Conservation (phyloP, 2,888 invertebrate species). For the Drosophila mimica region DNA sequence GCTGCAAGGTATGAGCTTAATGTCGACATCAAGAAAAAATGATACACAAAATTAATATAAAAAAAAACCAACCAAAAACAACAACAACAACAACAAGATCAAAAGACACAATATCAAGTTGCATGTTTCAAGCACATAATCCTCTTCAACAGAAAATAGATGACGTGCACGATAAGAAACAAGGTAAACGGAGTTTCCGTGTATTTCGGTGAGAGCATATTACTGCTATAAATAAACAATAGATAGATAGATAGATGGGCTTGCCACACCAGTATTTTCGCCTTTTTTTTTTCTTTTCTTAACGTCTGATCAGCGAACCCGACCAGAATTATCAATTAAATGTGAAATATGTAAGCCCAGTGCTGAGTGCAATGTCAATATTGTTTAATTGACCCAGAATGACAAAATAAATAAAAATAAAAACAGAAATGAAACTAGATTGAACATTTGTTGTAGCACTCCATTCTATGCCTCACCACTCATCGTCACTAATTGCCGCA, state of each 20-base stretch:
- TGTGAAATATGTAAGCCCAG: conserved; percentile 47
- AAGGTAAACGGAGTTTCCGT: conserved; percentile 21
- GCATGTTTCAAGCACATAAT: conserved; percentile 69
- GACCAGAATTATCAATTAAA: conserved; percentile 74
- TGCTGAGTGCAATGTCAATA: conserved; percentile 71
- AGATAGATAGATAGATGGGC: conserved; percentile 15
- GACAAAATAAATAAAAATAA: conserved; percentile 50
- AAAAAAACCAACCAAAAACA: conserved; percentile 8
- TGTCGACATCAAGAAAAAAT: conserved; percentile 55
- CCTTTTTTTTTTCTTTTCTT: conserved; percentile 2
- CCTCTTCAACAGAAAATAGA: conserved; percentile 55
- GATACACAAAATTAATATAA: conserved; percentile 15
- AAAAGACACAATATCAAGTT: conserved; percentile 19
- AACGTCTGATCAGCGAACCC: conserved; percentile 57
- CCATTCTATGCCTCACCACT: not conserved
- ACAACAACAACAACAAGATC: conserved; percentile 3
- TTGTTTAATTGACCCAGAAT: conserved; percentile 62
- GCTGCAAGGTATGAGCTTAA: conserved; percentile 59
- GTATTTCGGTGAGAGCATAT: conserved; percentile 38
- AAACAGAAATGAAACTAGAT: conserved; percentile 19
- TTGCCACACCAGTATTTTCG: not conserved
- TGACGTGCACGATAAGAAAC: conserved; percentile 68
- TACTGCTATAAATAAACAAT: conserved; percentile 55
- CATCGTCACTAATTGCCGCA: conserved; percentile 56
- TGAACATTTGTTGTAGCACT: not conserved